phyloP scores from a whole-genome alignment of 2,797 vertebrate species.

The Tympanoctomys barrerae region DNA sequence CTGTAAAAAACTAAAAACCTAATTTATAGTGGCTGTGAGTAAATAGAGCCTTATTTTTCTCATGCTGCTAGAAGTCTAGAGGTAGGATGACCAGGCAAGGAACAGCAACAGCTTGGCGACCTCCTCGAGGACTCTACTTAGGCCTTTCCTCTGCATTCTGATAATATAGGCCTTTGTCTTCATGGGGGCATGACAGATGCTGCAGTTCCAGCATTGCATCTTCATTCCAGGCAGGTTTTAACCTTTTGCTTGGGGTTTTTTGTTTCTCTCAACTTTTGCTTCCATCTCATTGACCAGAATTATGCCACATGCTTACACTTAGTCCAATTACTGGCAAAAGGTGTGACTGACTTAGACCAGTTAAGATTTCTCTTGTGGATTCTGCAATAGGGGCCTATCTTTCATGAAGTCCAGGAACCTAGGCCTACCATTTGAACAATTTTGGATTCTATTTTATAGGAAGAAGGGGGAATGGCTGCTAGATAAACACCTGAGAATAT shows the following conservation, averaged over 20 bases:
- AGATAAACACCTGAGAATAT: not conserved
- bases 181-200: not conserved
- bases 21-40: not conserved
- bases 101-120: not conserved
- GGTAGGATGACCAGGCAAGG: not conserved
- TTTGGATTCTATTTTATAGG: constrained; percentile 40
- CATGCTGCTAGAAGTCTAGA: not conserved
- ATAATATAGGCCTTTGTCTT: not conserved
- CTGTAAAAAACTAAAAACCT: constrained; percentile 4
- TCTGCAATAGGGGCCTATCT: not conserved
- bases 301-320: not conserved
- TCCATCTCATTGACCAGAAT: constrained; percentile 32
- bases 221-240: constrained; percentile 35
- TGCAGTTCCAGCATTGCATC: not conserved
- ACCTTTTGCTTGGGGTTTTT: not conserved
- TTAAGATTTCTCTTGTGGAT: constrained; percentile 46
- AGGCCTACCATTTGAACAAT: constrained; percentile 22
- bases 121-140: not conserved
- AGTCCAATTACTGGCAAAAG: constrained; percentile 27
- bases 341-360: constrained; percentile 12
- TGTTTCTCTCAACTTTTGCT: constrained; percentile 42
- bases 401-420: constrained; percentile 27
- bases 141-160: not conserved
- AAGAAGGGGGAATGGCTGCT: not conserved
- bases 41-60: constrained; percentile 42